Evolutionary conservation across 2,888 invertebrate species (phyloP).

Genomic region (Saturnia japonica): DNA sequence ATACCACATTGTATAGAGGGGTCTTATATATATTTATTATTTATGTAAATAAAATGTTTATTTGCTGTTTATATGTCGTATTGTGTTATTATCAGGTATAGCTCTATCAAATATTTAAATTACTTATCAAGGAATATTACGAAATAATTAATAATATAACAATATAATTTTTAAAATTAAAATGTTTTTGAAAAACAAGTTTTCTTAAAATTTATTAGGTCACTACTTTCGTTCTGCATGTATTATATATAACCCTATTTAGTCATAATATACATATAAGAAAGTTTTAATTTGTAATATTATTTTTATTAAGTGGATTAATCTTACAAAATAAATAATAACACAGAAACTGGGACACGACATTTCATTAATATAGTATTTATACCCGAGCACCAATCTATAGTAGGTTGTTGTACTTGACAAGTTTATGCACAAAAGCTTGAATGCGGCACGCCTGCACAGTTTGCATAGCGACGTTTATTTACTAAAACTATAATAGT

Average conservation of each 20-base stretch:
- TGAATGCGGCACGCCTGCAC: constrained; percentile 34
- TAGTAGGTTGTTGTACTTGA: constrained; percentile 55
- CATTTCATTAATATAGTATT: constrained; percentile 44
- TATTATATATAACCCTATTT: too few species aligned
- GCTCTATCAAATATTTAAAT: background rate
- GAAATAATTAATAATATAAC: background rate
- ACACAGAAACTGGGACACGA: constrained; percentile 43
- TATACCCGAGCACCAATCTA: constrained; percentile 42
- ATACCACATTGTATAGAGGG: constrained; percentile 32
- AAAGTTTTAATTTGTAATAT: background rate
- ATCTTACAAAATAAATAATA: constrained; percentile 23
- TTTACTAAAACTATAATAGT: constrained; percentile 34
- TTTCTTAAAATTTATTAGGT: background rate
- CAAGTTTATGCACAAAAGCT: constrained; percentile 52
- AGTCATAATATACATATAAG: too few species aligned
- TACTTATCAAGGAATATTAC: background rate
- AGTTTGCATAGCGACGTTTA: constrained; percentile 44
- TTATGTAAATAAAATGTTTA: constrained; percentile 19
- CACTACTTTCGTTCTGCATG: background rate
- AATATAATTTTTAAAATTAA: background rate
- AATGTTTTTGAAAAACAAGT: background rate
- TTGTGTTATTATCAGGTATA: constrained; percentile 1
- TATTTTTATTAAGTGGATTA: constrained; percentile 15
- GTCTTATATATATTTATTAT: constrained; percentile 32
- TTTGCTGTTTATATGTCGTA: background rate